These are phyloP conservation scores for Tapirus indicus DNA, from an alignment of 2,797 vertebrate genomes.

Conservation along the genomic window DNA sequence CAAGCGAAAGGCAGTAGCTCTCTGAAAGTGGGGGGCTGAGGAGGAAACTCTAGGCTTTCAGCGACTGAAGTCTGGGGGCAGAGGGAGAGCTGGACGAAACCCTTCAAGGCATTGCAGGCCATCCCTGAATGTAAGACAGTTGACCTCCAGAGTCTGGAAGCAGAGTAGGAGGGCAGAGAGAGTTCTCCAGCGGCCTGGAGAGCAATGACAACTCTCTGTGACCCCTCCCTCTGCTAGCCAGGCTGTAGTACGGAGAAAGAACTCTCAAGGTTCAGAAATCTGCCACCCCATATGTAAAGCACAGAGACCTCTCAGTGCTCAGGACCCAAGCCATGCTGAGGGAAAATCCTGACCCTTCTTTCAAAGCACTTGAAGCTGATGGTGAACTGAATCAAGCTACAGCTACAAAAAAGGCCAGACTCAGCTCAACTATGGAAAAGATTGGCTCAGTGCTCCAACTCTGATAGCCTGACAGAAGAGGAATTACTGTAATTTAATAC, in stretches of 20 bases:
- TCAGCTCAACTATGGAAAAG: not conserved
- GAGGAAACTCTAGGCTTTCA: not conserved
- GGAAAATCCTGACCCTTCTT: not conserved
- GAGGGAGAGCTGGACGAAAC: not conserved
- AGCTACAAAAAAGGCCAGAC: not conserved
- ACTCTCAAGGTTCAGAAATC: not conserved
- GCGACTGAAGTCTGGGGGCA: not conserved
- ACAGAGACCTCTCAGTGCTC: not conserved
- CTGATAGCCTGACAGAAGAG: not conserved
- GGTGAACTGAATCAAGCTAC: not conserved
- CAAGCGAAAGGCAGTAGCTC: not conserved
- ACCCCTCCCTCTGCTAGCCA: not conserved
- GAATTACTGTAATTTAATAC: not conserved
- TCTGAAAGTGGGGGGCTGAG: not conserved
- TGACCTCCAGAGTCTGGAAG: not conserved
- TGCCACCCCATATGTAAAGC: not conserved
- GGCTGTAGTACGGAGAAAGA: not conserved
- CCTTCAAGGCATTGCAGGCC: not conserved
- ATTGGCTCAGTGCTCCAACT: not conserved
- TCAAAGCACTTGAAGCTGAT: not conserved
- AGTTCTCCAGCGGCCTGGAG: not conserved
- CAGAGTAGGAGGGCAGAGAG: not conserved
- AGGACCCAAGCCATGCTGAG: not conserved
- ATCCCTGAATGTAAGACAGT: not conserved
- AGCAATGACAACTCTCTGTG: too few species aligned